Percentiles rank a stretch among this genome's conserved stretches.
These are phyloP conservation scores for Micronycteris hirsuta DNA, from an alignment of 2,113 vertebrate genomes.

Conservation along the genomic window DNA sequence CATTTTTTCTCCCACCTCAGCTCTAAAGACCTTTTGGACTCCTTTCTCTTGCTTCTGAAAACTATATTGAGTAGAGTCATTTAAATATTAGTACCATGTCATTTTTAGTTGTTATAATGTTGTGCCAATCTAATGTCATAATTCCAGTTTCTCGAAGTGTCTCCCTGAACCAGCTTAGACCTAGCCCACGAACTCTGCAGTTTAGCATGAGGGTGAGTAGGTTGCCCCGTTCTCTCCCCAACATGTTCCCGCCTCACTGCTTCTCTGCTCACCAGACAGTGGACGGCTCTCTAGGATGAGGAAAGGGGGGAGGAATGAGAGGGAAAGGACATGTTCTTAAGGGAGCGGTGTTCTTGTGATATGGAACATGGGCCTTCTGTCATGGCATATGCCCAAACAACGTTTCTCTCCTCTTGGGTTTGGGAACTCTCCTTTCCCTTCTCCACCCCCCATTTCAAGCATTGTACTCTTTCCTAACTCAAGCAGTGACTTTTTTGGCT, in stretches of 20 bases:
- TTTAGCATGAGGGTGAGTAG: background rate
- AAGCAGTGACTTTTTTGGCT: background rate
- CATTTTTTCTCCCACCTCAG: background rate
- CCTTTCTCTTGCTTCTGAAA: background rate
- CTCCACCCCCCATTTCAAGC: background rate
- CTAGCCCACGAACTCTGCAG: background rate
- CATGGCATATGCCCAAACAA: background rate
- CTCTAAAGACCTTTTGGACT: background rate
- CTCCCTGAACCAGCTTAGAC: background rate
- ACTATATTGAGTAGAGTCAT: background rate
- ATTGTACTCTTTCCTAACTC: background rate
- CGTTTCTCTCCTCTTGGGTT: background rate
- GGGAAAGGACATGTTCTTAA: background rate
- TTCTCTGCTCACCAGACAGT: fast-evolving
- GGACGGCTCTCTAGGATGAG: background rate
- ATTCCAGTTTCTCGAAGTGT: background rate
- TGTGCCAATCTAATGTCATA: background rate
- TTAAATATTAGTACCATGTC: background rate
- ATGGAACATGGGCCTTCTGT: background rate
- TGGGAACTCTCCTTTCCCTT: background rate
- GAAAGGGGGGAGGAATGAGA: background rate
- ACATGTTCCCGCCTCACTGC: background rate
- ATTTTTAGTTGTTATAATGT: background rate
- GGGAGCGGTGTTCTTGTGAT: background rate
- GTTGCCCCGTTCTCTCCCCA: background rate